Conservation (phyloP, 2,797 vertebrate genomes). For the Pagetopsis macropterus region DNA sequence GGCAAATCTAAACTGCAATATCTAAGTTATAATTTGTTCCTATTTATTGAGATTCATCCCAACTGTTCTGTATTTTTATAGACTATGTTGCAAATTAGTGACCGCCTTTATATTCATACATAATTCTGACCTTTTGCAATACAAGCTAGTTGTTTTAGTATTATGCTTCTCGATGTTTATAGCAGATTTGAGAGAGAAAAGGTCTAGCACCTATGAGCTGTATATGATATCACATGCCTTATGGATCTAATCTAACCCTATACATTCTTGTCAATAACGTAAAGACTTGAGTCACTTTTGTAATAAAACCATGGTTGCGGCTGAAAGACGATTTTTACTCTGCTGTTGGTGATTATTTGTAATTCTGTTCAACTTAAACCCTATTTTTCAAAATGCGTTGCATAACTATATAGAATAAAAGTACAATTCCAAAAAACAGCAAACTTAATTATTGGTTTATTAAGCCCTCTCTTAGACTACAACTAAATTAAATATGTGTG, state of each 20-base stretch:
- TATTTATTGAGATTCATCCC: neutral
- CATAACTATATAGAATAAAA: slow-evolving; percentile 30
- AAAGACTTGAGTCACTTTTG: slow-evolving; percentile 1
- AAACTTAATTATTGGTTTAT: neutral
- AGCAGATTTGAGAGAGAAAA: neutral
- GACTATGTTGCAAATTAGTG: neutral
- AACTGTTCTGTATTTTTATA: neutral
- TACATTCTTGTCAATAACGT: neutral
- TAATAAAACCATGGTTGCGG: neutral
- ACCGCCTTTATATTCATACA: neutral
- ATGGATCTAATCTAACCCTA: neutral
- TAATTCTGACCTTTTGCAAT: neutral
- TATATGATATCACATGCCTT: neutral
- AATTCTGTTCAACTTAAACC: neutral
- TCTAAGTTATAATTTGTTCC: neutral
- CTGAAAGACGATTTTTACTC: neutral
- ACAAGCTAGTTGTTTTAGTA: neutral
- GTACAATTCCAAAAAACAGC: neutral
- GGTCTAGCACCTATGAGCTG: neutral
- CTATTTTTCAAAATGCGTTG: slow-evolving; percentile 3
- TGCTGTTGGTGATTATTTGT: slow-evolving; percentile 8
- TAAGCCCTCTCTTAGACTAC: neutral
- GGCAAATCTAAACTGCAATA: neutral
- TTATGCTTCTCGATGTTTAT: neutral
- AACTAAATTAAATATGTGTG: neutral